phyloP scores from a whole-genome alignment of 2,113 vertebrate species.

The Cepphus grylle region DNA sequence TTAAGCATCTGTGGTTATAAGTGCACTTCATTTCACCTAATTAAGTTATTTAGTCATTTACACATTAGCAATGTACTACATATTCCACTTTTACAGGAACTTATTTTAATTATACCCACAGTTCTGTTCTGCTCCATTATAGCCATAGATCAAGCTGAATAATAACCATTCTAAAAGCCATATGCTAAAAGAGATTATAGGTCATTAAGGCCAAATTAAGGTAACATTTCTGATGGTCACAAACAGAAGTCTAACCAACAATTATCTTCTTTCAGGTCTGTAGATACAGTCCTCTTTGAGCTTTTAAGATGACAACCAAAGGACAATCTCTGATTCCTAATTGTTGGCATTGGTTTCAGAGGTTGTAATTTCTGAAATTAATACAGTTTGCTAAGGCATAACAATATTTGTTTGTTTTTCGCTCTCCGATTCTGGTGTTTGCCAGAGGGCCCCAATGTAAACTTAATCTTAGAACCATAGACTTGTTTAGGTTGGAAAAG shows the following conservation, averaged over 20 bases:
- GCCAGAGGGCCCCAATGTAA: not conserved
- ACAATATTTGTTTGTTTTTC: not conserved
- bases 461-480: not conserved
- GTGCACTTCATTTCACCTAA: slow-evolving; percentile 79
- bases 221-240: slow-evolving; percentile 62
- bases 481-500: not conserved
- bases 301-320: slow-evolving; percentile 13
- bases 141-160: slow-evolving; percentile 64
- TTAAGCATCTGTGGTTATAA: slow-evolving; percentile 72
- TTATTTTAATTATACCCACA: slow-evolving; percentile 63
- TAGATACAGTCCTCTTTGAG: not conserved
- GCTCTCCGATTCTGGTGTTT: not conserved
- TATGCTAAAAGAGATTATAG: slow-evolving; percentile 61
- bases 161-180: slow-evolving; percentile 54
- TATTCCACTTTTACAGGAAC: slow-evolving; percentile 72
- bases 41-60: slow-evolving; percentile 81
- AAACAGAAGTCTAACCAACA: slow-evolving; percentile 45
- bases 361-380: not conserved
- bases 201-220: slow-evolving; percentile 60
- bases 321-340: not conserved
- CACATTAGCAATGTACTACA: slow-evolving; percentile 70
- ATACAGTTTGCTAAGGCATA: not conserved
- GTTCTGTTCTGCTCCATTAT: slow-evolving; percentile 64
- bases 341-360: not conserved
- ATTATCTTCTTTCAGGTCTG: slow-evolving; percentile 25